These are phyloP conservation scores for Cynopterus sphinx DNA, from an alignment of 2,797 vertebrate genomes.

Conservation along the genomic window DNA sequence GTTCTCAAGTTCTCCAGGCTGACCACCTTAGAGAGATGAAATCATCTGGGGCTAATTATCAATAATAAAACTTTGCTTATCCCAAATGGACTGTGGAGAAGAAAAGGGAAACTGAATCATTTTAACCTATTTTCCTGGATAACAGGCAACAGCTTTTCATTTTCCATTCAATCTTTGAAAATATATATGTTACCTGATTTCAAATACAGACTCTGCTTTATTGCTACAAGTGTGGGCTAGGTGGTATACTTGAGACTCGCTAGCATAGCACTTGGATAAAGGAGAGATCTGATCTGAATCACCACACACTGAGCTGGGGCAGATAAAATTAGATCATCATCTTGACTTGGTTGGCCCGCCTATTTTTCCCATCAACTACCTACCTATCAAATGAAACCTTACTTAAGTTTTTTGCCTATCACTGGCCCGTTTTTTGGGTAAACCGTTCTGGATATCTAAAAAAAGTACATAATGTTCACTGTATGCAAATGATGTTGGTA, in stretches of 20 bases:
- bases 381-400: neutral
- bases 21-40: neutral
- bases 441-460: neutral
- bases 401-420: neutral
- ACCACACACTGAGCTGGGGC: neutral
- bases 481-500: neutral
- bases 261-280: neutral
- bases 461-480: neutral
- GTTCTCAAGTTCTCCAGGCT: neutral
- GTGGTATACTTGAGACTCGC: neutral
- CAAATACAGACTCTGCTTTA: neutral
- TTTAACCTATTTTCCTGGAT: neutral
- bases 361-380: neutral
- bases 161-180: neutral
- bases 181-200: neutral
- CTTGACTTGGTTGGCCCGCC: neutral
- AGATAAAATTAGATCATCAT: neutral
- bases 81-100: neutral
- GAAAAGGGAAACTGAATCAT: neutral
- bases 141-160: neutral
- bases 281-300: neutral
- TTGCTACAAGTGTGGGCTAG: neutral
- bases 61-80: neutral
- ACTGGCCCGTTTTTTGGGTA: neutral
- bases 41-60: neutral